Evolutionary conservation across 2,797 vertebrate species (phyloP).

Genomic region (Hapalemur alaotrensis): DNA sequence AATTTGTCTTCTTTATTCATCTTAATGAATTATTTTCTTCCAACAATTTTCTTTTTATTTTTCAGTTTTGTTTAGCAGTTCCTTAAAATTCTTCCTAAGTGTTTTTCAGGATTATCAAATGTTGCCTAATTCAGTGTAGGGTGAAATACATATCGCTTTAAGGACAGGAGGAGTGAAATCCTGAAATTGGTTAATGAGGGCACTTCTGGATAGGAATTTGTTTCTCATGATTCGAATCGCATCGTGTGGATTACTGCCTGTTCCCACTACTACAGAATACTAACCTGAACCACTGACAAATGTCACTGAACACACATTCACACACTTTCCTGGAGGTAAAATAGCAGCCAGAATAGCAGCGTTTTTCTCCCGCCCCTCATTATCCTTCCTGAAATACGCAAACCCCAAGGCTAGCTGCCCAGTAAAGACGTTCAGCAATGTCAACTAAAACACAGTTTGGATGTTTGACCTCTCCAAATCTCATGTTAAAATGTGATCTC

Average conservation of each 20-base stretch:
- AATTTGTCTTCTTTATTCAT: background rate
- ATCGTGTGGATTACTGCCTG: background rate
- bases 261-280: background rate
- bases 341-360: background rate
- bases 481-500: too few species aligned
- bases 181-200: background rate
- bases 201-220: background rate
- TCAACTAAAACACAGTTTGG: background rate
- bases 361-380: too few species aligned
- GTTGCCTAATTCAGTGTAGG: background rate
- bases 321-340: background rate
- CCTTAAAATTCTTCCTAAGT: background rate
- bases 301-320: background rate
- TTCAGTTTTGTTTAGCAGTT: background rate
- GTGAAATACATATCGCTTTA: background rate
- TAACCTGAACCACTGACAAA: background rate
- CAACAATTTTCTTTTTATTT: background rate
- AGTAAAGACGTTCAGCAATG: background rate
- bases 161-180: background rate
- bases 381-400: background rate
- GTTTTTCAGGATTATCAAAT: background rate
- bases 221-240: background rate
- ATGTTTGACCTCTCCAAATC: too few species aligned
- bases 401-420: background rate
- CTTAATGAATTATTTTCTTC: background rate